Base-by-base conservation (phyloP, 2,113 vertebrate species). In the Triplophysa rosa region DNA sequence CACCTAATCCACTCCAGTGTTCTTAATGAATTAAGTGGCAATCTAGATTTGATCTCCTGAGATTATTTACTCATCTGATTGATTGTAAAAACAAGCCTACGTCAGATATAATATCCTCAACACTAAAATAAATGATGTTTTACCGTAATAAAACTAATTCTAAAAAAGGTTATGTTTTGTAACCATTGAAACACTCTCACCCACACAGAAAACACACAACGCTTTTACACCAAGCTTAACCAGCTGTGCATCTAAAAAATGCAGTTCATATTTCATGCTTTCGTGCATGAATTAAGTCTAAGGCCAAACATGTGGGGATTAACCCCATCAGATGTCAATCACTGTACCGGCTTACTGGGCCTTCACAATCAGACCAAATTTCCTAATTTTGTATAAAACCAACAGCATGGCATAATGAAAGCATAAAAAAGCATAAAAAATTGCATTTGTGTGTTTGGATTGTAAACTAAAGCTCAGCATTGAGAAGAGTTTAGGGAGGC, bases 1-100 rank as follows among this genome's bases (percentile, higher is more conserved):
- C 59, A 70, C 24, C 78, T 84, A 89, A 87, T 89, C 89, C 81
- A 79, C 3, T 58, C 58, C 65, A 8, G n/a, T 73, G 66, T 78
- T 81, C 77, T 82, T 81, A 84, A 84, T 82, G 77, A 80, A 84
- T 77, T 89, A 85, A 84, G 88, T 89, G 59, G 87, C 86, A 69
- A 83, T 88, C 82, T 86, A 72, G 19, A 79, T 87, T 82, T 85
- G 64, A 81, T 87, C 83, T 85, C 23, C 61, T 82, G 73, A 67
- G 78, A 68, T 84, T 33, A 72, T 58, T 37, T 29, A 49, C 83
- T 83, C 89, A 92, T 93, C 91, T 90, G 83, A 86, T 24, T 87
- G 83, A 92, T 92, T 89, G 87, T 84, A 82, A 90, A 80, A 78
- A 73, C 17, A 81, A 17, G 14, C 58, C 14, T 4, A 17, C 40